Evolutionary conservation across 2,797 vertebrate genomes (phyloP), one percentile per base, ranked within the genome.

Genomic region (Pogonophryne albipinna): DNA sequence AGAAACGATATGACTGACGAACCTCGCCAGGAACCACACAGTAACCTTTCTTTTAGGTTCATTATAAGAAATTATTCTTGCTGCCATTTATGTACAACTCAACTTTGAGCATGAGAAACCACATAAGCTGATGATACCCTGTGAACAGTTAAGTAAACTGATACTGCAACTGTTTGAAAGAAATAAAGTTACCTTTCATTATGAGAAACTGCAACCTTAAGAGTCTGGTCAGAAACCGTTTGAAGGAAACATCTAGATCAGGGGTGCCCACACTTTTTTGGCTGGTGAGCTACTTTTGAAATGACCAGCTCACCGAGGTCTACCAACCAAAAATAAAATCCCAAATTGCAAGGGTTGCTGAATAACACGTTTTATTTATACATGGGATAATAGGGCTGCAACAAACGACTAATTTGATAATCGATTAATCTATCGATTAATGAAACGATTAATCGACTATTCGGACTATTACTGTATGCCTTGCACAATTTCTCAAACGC

Each of bases 221-320:
- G 64, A 68, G 62, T 72, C 76, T 60, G 79, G 53, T 84, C 53
- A 70, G 71, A 85, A 84, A 86, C 52, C 31, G 71, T 73, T 87
- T 53, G 53, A 76, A 86, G 89, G 87, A 91, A 90, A 89, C 66
- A 79, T 88, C 81, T n/a, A n/a, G n/a, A n/a, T n/a, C n/a, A n/a
- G n/a, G n/a, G n/a, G n/a, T n/a, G n/a, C n/a, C n/a, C n/a, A n/a
- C n/a, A n/a, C n/a, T n/a, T n/a, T n/a, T n/a, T n/a, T n/a, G n/a
- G n/a, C n/a, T n/a, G n/a, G n/a, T n/a, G n/a, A n/a, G n/a, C n/a
- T n/a, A n/a, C n/a, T n/a, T n/a, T n/a, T n/a, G n/a, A n/a, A n/a
- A n/a, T n/a, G n/a, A n/a, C n/a, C n/a, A n/a, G n/a, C n/a, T n/a
- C n/a, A n/a, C n/a, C n/a, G n/a, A n/a, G n/a, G n/a, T n/a, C n/a